These are phyloP conservation scores for Boulengeromyrus knoepffleri DNA, from an alignment of 2,113 vertebrate genomes.

Conservation along the genomic window DNA sequence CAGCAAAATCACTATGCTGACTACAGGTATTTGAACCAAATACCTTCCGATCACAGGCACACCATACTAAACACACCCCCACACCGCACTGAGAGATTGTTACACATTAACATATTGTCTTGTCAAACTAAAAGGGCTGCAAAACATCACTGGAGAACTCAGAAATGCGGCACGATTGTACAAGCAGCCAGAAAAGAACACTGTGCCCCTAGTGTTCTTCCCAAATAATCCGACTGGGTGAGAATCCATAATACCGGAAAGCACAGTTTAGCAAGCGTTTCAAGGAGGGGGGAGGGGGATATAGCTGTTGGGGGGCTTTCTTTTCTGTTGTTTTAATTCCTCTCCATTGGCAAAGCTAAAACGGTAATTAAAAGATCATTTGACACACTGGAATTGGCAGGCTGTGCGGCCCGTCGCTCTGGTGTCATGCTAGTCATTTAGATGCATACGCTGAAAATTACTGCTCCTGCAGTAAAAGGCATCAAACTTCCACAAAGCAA, in stretches of 20 bases:
- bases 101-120: background rate
- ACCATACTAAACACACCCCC: background rate
- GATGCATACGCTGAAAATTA: background rate
- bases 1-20: background rate
- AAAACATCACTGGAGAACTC: background rate
- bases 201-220: conserved; percentile 17
- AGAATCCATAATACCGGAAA: conserved; percentile 19
- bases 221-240: conserved; percentile 20
- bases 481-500: background rate
- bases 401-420: conserved; percentile 1
- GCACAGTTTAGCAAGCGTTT: conserved; percentile 24
- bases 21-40: background rate
- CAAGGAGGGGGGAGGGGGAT: conserved; percentile 18
- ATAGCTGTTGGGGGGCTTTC: background rate
- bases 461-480: background rate
- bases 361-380: conserved; percentile 44
- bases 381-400: conserved; percentile 39
- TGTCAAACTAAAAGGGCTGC: background rate
- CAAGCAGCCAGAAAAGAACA: background rate
- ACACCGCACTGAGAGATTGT: background rate
- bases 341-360: conserved; percentile 40
- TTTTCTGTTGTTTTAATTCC: conserved; percentile 37
- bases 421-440: background rate
- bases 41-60: background rate
- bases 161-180: background rate